Evolutionary conservation across 2,888 invertebrate genomes (phyloP), one percentile per base, ranked within the genome.

Genomic region (Caenorhabditis macrosperma): DNA sequence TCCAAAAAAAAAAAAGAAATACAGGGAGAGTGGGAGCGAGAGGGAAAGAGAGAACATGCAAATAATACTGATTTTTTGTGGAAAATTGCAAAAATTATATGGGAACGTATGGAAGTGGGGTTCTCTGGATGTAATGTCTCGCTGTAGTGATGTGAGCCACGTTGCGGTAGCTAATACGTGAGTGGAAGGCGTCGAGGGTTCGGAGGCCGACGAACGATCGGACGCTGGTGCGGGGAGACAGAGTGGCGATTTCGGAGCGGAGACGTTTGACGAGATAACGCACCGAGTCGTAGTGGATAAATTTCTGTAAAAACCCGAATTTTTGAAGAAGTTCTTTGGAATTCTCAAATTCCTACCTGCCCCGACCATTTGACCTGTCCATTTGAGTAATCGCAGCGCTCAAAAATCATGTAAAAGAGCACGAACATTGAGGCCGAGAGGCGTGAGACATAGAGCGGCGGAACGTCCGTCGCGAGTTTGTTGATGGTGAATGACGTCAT

Each of bases 391-490:
- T 44, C 46, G 17, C 22, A 24, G 0, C 7, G 26, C 9, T 44
- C 44, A 24, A 60, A 60, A 5, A 60, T 15, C 1, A 28, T 9
- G 28, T 28, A 60, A 9, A 60, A 28, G 1, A 60, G 30, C 6
- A 12, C 41, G 20, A 17, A 60, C 44, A 60, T 30, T 5, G 60
- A 60, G 2, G 44, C 60, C 2, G 60, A 60, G 30, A 63, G n/a
- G 0, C 61, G 61, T 6, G 48, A 63, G 1, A 50, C 4, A 1
- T 4, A 63, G 1, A 33, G n/a, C 10, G 48, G 48, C 2, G 61
- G 46, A 1, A 5, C 10, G 7, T 0, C 1, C 7, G 20, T 12
- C 1, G 30, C 30, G 15, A 63, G 35, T 12, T 33, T 48, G 2
- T 33, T 28, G 7, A 63, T 3, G n/a, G 61, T 63, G 33, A 63